phyloP scores from a whole-genome alignment of 1,140 invertebrate genomes.

The Orchestia grillus region DNA sequence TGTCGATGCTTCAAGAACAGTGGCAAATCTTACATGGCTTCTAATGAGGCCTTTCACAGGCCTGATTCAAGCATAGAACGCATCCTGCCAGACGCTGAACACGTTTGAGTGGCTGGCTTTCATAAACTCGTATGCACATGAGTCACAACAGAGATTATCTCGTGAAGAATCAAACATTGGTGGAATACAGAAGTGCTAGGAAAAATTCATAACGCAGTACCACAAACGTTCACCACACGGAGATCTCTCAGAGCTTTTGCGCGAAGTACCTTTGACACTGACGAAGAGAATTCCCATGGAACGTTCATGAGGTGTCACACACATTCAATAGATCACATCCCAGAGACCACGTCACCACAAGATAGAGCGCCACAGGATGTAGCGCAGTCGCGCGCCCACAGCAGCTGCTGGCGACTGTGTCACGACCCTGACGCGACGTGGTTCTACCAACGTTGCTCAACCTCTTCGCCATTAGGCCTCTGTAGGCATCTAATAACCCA shows the following conservation, averaged over 20 bases:
- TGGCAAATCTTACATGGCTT: not conserved
- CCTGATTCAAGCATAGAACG: no score
- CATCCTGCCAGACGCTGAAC: no score
- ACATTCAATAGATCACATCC: not conserved
- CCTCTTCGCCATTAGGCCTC: not conserved
- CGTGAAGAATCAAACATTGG: not conserved
- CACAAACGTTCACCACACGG: not conserved
- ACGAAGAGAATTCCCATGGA: not conserved
- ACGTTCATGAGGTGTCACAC: not conserved
- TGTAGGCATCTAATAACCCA: no score
- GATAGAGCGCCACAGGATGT: not conserved
- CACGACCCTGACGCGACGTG: not conserved
- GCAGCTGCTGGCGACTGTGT: not conserved
- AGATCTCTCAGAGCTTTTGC: not conserved
- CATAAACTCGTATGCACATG: not conserved
- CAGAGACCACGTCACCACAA: not conserved
- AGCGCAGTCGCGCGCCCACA: not conserved
- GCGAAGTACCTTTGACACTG: not conserved
- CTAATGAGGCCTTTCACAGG: no score
- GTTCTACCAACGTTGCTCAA: not conserved
- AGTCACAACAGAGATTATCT: not conserved
- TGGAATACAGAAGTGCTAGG: no score
- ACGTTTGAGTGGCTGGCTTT: no score
- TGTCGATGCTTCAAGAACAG: not conserved
- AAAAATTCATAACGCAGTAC: no score